Percentiles rank a stretch among this genome's conserved stretches.
These are phyloP conservation scores for Ctenopoma multispine DNA, from an alignment of 2,797 vertebrate species.

Conservation along the genomic window DNA sequence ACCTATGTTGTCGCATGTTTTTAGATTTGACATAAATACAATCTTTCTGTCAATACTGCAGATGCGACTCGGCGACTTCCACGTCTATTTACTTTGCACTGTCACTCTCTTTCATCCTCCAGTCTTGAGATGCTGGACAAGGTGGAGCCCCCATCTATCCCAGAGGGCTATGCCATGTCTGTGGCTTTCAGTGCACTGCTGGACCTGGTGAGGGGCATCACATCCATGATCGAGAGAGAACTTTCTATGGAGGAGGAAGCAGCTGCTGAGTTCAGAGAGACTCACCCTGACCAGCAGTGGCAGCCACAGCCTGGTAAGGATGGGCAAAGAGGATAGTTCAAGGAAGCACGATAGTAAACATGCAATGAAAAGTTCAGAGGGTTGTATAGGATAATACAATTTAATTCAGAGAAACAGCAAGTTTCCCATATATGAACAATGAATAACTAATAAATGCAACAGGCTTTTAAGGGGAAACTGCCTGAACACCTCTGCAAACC, in stretches of 20 bases:
- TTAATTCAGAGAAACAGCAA: neutral
- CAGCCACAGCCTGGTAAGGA: conserved; percentile 88
- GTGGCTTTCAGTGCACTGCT: conserved; percentile 98
- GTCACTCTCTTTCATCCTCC: conserved; percentile 28
- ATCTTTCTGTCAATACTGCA: neutral
- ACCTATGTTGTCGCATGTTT: neutral
- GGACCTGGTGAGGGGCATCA: conserved; percentile 97
- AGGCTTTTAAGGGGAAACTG: neutral
- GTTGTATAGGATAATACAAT: neutral
- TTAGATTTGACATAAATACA: neutral
- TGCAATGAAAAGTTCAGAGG: neutral
- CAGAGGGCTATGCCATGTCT: conserved; percentile 98
- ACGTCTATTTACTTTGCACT: neutral
- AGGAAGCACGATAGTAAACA: neutral
- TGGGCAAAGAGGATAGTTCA: no score
- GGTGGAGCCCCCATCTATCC: conserved; percentile 97
- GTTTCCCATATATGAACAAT: neutral
- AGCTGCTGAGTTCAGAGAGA: conserved; percentile 69
- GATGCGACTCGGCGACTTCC: no score
- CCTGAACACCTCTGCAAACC: neutral
- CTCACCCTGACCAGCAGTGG: conserved; percentile 71
- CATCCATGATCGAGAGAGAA: conserved; percentile 95
- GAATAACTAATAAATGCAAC: neutral
- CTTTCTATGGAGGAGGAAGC: conserved; percentile 80
- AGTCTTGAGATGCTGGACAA: conserved; percentile 99